Conservation (phyloP, 1,140 invertebrate genomes). For the Zaprionus camerounensis region DNA sequence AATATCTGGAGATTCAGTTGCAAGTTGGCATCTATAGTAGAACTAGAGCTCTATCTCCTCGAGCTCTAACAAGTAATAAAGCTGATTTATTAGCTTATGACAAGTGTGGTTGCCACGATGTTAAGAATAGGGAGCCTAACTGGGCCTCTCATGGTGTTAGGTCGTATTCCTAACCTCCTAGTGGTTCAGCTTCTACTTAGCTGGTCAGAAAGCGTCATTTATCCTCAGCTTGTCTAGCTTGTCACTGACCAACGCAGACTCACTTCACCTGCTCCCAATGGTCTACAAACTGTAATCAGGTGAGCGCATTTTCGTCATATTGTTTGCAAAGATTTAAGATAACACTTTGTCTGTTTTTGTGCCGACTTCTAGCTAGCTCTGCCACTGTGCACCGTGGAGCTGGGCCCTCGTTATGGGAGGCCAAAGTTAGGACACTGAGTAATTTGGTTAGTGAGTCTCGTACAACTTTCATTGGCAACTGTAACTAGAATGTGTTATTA, state of each 20-base stretch:
- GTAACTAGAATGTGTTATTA: slow-evolving; percentile 63
- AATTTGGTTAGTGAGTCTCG: slow-evolving; percentile 64
- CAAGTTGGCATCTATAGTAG: too few species aligned
- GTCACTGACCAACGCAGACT: background rate
- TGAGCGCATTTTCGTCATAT: background rate
- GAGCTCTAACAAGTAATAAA: background rate
- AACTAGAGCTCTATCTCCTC: background rate
- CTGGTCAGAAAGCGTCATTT: background rate
- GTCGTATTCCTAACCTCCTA: background rate
- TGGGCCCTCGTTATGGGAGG: background rate
- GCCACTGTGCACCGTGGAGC: slow-evolving; percentile 6
- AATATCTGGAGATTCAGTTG: background rate
- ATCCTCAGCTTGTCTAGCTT: background rate
- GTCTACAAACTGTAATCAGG: background rate
- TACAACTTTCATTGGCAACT: slow-evolving; percentile 56
- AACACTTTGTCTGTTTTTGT: background rate
- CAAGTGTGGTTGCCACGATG: slow-evolving; percentile 39
- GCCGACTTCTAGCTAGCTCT: background rate
- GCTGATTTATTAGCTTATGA: slow-evolving; percentile 38
- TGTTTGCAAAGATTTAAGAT: background rate
- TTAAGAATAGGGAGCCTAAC: slow-evolving; percentile 40
- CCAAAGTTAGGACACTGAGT: slow-evolving; percentile 57
- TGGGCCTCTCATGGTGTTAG: background rate
- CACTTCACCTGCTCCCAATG: background rate
- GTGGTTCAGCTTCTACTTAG: background rate